Conservation (phyloP, 2,113 vertebrate genomes). For the Rattus rattus region DNA sequence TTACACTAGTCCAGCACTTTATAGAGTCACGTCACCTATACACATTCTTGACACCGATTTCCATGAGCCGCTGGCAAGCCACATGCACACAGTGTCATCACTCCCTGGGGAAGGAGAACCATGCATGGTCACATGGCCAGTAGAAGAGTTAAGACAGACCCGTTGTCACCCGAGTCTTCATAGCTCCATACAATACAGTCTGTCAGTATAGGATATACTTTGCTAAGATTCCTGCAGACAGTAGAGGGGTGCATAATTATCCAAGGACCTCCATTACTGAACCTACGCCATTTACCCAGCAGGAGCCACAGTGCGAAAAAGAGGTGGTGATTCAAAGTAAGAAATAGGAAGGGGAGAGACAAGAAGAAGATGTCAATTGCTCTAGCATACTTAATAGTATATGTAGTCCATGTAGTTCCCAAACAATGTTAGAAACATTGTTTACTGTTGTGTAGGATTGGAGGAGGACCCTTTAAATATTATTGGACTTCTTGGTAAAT, state of each 20-base stretch:
- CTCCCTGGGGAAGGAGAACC: not conserved
- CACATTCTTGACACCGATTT: not conserved
- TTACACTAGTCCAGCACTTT: not conserved
- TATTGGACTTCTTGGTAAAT: conserved; percentile 29
- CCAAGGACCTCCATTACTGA: not conserved
- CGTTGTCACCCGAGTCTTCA: fast-evolving
- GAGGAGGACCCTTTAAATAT: not conserved
- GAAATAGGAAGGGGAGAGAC: not conserved
- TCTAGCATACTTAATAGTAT: not conserved
- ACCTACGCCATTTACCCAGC: not conserved
- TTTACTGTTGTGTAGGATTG: not conserved
- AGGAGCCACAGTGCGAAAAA: not conserved
- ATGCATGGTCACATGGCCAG: fast-evolving
- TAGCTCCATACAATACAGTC: not conserved
- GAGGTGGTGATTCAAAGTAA: not conserved
- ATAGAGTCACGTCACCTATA: not conserved
- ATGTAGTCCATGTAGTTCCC: not conserved
- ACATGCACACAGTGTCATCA: not conserved
- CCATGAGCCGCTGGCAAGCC: not conserved
- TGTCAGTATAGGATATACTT: not conserved
- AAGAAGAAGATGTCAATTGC: not conserved
- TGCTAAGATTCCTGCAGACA: not conserved
- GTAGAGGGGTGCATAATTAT: not conserved
- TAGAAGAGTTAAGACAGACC: not conserved
- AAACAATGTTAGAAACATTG: not conserved